Percentiles rank a stretch among this genome's conserved stretches.
Conservation (phyloP, 2,888 invertebrate genomes). For the Pegoplata infirma region DNA sequence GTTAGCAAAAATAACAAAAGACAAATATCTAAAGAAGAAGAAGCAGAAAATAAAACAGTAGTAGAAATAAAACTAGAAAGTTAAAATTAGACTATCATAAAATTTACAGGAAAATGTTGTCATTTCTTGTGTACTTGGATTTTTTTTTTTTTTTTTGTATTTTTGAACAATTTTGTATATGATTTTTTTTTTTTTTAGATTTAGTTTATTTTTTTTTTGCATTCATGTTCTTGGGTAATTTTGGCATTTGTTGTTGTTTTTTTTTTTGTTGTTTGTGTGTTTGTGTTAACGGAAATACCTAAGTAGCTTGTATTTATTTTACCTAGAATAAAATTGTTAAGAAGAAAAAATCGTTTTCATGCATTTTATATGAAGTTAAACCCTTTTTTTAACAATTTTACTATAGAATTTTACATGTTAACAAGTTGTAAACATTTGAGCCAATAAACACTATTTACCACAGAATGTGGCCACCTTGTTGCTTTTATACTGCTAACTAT, state of each 20-base stretch:
- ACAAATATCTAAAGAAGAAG: neutral
- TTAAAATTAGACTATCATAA: slow-evolving; percentile 61
- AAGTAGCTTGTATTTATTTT: slow-evolving; percentile 57
- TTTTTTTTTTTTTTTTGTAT: slow-evolving; percentile 19
- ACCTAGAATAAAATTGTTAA: slow-evolving; percentile 6
- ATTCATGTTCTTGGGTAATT: slow-evolving; percentile 27
- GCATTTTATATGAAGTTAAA: slow-evolving; percentile 36
- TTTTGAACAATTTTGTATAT: slow-evolving; percentile 41
- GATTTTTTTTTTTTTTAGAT: too few relatives aligned
- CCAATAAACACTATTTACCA: slow-evolving; percentile 60
- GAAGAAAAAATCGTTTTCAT: slow-evolving; percentile 41
- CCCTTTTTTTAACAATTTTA: slow-evolving; percentile 14
- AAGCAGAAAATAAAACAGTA: neutral
- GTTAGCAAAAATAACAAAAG: slow-evolving; percentile 30
- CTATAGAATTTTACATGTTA: slow-evolving; percentile 50
- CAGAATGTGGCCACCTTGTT: slow-evolving; percentile 59
- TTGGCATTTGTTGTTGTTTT: slow-evolving; percentile 19
- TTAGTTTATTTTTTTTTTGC: neutral
- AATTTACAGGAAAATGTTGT: slow-evolving; percentile 57
- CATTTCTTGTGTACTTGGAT: slow-evolving; percentile 44
- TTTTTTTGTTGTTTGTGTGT: slow-evolving; percentile 14
- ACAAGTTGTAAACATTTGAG: slow-evolving; percentile 56
- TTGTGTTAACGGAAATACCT: slow-evolving; percentile 53
- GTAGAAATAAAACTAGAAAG: slow-evolving; percentile 17
- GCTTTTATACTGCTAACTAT: slow-evolving; percentile 49